Percentiles rank a stretch among this genome's conserved stretches.
These are phyloP conservation scores for Diadema setosum DNA, from an alignment of 35 echinoderm and acorn worm species.

Conservation along the genomic window DNA sequence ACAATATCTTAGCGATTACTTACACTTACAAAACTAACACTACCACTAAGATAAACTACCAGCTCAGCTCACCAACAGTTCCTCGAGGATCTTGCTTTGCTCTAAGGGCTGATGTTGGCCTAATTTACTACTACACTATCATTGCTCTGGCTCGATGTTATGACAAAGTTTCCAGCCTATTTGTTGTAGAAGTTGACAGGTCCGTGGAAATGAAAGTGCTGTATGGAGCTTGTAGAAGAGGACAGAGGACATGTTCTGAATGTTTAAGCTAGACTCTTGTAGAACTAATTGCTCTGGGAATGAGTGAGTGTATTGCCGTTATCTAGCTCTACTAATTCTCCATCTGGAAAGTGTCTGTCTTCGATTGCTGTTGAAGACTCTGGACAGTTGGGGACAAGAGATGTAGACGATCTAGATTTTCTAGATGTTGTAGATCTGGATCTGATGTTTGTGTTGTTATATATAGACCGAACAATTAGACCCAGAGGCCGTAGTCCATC, in stretches of 20 bases:
- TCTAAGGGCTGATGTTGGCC: neutral
- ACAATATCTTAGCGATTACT: neutral
- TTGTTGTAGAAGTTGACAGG: neutral
- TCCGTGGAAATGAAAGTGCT: neutral
- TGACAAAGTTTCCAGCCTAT: neutral
- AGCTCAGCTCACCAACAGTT: neutral
- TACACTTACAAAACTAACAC: neutral
- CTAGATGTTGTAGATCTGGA: too few species aligned
- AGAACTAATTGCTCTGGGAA: neutral
- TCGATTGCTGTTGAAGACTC: neutral
- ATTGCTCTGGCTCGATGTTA: neutral
- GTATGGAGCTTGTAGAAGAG: neutral
- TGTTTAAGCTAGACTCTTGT: neutral
- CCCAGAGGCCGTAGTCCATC: neutral
- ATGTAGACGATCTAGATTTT: neutral
- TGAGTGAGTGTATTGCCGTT: too few species aligned
- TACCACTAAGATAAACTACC: neutral
- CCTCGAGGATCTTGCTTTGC: neutral
- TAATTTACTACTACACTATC: neutral
- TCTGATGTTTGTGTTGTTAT: too few species aligned
- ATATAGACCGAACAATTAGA: too few species aligned
- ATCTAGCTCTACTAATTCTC: too few species aligned
- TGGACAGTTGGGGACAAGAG: neutral
- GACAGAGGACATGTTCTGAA: neutral
- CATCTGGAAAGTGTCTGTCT: neutral